Evolutionary conservation across 2,797 vertebrate species (phyloP).

Genomic region (Esox masquinongy): DNA sequence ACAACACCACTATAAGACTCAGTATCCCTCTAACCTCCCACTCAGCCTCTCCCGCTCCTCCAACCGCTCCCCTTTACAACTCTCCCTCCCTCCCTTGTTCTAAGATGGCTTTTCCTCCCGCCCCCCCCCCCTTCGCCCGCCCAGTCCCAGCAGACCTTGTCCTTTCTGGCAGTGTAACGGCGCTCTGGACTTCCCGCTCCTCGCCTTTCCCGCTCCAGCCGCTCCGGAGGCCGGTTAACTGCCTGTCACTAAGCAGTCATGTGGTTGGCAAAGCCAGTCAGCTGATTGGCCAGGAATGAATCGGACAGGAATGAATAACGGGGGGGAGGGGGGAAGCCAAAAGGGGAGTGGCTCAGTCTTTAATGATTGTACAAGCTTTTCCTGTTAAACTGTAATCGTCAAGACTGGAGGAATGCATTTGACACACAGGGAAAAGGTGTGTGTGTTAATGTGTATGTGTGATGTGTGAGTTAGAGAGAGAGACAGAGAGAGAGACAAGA

Average conservation of each 20-base stretch:
- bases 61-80: neutral
- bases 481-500: no score
- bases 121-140: neutral
- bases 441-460: neutral
- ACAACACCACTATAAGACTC: conserved; percentile 15
- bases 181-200: conserved; percentile 15
- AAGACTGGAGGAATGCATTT: no score
- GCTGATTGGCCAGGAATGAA: neutral
- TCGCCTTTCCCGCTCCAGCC: conserved; percentile 25
- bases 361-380: neutral
- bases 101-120: neutral
- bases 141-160: conserved; percentile 14
- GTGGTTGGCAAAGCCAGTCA: neutral
- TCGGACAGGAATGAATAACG: conserved; percentile 1
- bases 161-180: conserved; percentile 15
- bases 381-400: no score
- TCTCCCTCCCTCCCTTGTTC: neutral
- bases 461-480: no score
- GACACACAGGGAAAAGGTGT: neutral
- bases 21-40: conserved; percentile 25
- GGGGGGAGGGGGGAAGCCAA: neutral
- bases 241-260: conserved; percentile 15
- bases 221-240: conserved; percentile 13
- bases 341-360: neutral
- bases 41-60: neutral